Base-by-base conservation (phyloP, 2,113 vertebrate species). In the Chaenogobius annularis region DNA sequence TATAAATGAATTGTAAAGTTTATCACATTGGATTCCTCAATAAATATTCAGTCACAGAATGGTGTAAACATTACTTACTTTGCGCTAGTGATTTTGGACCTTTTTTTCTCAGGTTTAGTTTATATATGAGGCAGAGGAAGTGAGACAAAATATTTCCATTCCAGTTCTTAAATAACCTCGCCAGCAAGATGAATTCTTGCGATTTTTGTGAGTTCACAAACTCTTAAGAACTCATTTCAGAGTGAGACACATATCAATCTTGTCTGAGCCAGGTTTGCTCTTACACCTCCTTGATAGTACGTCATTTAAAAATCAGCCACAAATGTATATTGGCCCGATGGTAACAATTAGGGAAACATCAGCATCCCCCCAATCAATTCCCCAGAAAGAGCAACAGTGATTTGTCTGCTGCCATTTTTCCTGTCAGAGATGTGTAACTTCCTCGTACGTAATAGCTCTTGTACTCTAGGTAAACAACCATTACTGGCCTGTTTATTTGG, bases 341-440 rank as follows among this genome's bases (percentile, higher is more conserved):
- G 89, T 81, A 94, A 89, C 78, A 65, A 79, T 93, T 92, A 90
- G 35, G 46, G 74, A 83, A 79, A 87, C 75, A 90, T 89, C 90
- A 81, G 83, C 69, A 54, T 87, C 84, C 75, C 72, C 87, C 80
- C 79, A 91, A 92, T 91, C 90, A 91, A 82, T 90, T 66, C 74
- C 80, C 76, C 69, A 80, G 74, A 87, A 91, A 88, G 85, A 83
- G 83, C 87, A 89, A 81, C 87, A 79, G 87, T 84, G 87, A 93
- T 94, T 93, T 93, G 91, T 93, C 90, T 88, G 81, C 58, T 47
- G 89, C 80, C 83, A 82, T 93, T 94, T 91, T 86, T 59, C 87
- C 87, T 92, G 91, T 92, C 92, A 92, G 81, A 91, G 84, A 89
- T 93, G 91, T 93, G 93, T 91, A 93, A 91, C 87, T 92, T 92